Evolutionary conservation across 2,113 vertebrate genomes (phyloP).

Genomic region (Salvelinus namaycush): DNA sequence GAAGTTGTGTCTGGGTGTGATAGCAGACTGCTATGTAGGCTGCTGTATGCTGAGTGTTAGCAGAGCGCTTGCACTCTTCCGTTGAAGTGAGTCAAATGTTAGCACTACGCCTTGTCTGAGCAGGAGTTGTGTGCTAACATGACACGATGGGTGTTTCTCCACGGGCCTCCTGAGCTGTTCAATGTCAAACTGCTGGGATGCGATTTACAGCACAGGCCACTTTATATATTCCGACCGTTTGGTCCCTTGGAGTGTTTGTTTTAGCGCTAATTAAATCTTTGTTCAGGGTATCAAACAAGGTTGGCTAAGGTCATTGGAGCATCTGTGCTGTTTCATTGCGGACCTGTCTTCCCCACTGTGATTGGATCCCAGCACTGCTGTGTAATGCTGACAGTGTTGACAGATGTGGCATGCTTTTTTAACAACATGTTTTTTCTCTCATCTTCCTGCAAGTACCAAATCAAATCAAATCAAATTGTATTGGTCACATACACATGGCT

Average conservation of each 20-base stretch:
- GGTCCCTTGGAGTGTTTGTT: background rate
- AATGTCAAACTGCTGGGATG: background rate
- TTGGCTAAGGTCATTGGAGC: background rate
- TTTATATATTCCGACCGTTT: background rate
- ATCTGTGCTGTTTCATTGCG: background rate
- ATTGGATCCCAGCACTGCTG: background rate
- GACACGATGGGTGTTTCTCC: background rate
- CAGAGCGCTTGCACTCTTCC: background rate
- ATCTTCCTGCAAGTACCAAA: background rate
- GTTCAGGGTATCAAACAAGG: background rate
- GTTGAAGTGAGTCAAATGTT: background rate
- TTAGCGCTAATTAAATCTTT: background rate
- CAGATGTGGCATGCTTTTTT: background rate
- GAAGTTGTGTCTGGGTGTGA: background rate
- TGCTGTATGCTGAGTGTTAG: background rate
- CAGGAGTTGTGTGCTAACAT: background rate
- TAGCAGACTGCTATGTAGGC: too few species aligned
- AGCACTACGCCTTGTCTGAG: background rate
- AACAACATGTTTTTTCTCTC: background rate
- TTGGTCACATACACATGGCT: too few species aligned
- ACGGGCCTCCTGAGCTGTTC: background rate
- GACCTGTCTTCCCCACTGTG: background rate
- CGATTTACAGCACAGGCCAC: background rate
- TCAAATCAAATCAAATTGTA: too few species aligned
- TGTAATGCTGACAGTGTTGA: background rate